phyloP scores from a whole-genome alignment of 92 coral and sea anemone species.

The Phenganax stokvisi region DNA sequence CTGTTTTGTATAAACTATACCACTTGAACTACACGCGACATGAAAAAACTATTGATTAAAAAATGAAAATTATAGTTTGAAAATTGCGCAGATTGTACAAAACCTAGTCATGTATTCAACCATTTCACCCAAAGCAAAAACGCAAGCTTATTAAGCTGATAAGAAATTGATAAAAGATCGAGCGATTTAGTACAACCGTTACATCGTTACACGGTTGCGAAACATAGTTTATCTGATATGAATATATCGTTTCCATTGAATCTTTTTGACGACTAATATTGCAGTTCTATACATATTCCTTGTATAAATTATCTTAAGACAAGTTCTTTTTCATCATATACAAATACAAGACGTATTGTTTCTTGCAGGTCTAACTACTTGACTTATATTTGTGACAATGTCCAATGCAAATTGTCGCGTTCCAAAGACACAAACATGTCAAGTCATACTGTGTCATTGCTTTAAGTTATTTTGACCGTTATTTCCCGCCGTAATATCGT shows the following conservation, averaged over 20 bases:
- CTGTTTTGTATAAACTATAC: background rate
- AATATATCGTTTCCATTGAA: background rate
- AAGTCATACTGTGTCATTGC: too few relatives aligned
- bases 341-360: too few relatives aligned
- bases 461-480: too few relatives aligned
- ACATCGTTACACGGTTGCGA: background rate
- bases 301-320: background rate
- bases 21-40: background rate
- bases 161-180: constrained; percentile 18
- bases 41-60: background rate
- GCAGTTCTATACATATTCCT: background rate
- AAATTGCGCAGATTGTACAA: too few relatives aligned
- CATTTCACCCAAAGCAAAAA: too few relatives aligned
- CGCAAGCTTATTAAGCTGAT: background rate
- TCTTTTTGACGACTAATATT: background rate
- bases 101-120: too few relatives aligned
- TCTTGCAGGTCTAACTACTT: too few relatives aligned
- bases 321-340: background rate
- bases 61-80: too few relatives aligned
- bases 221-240: background rate
- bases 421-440: too few relatives aligned
- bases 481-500: too few relatives aligned
- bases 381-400: too few relatives aligned
- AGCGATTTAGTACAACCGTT: background rate
- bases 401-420: too few relatives aligned